Evolutionary conservation across 2,113 vertebrate genomes (phyloP).

Genomic region (Aptenodytes forsteri): DNA sequence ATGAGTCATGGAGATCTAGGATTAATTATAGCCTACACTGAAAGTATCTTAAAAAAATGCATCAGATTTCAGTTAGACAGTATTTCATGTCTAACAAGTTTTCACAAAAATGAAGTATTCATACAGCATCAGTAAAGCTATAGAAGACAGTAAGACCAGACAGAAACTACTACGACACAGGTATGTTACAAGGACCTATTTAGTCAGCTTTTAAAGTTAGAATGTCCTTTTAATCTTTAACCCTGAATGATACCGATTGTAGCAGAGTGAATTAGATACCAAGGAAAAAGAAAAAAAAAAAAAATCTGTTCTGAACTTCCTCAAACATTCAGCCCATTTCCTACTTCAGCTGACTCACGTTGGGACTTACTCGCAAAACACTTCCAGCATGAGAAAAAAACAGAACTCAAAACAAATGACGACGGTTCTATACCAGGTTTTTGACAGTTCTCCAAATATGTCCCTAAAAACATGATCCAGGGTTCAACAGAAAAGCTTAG

Average conservation of each 20-base stretch:
- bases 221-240: not conserved
- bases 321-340: not conserved
- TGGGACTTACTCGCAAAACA: not conserved
- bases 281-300: not conserved
- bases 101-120: not conserved
- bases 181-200: not conserved
- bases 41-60: not conserved
- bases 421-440: not conserved
- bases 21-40: slow-evolving; percentile 45
- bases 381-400: not conserved
- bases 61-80: slow-evolving; percentile 9
- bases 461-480: not conserved
- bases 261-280: not conserved
- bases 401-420: not conserved
- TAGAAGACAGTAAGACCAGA: not conserved
- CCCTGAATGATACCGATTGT: fast-evolving
- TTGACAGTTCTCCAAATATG: not conserved
- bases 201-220: not conserved
- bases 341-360: not conserved
- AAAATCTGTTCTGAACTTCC: not conserved
- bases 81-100: slow-evolving; percentile 24
- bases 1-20: slow-evolving; percentile 41
- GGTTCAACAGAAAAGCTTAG: not conserved
- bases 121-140: not conserved
- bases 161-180: not conserved